Evolutionary conservation across 2,888 invertebrate genomes (phyloP).

Genomic region (Nemurella pictetii): DNA sequence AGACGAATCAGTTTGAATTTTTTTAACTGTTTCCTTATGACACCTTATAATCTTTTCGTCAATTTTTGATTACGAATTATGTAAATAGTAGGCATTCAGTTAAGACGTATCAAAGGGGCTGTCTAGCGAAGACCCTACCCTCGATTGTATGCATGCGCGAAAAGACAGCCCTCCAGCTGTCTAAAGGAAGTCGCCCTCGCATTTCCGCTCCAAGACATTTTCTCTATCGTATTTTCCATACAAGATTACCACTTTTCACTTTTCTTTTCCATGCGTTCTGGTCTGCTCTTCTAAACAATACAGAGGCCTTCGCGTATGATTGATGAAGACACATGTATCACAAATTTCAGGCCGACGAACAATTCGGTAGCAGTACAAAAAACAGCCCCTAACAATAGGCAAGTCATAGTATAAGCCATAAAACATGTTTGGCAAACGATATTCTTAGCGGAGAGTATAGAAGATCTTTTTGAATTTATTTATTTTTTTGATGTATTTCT

Average conservation of each 20-base stretch:
- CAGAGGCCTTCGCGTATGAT: background rate
- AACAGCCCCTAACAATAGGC: background rate
- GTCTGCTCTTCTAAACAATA: background rate
- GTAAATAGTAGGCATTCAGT: background rate
- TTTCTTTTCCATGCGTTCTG: constrained; percentile 5
- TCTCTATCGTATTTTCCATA: constrained; percentile 2
- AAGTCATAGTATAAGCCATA: background rate
- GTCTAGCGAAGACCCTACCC: background rate
- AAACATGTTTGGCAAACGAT: constrained; percentile 6
- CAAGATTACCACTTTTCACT: constrained; percentile 25
- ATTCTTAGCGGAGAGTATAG: background rate
- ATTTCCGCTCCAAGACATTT: constrained; percentile 23
- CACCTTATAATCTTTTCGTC: background rate
- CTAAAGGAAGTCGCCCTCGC: background rate
- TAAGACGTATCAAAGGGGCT: background rate
- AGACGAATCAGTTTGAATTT: background rate
- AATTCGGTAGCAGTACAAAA: background rate
- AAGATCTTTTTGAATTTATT: background rate
- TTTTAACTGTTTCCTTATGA: background rate
- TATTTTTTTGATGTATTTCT: background rate
- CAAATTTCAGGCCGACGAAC: constrained; percentile 2
- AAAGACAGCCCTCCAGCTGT: background rate
- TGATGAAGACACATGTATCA: constrained; percentile 24
- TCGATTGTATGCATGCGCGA: background rate
- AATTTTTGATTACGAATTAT: background rate